These are phyloP conservation scores for Chaetoderma sp. DNA, from an alignment of 2,888 invertebrate species.

Conservation along the genomic window DNA sequence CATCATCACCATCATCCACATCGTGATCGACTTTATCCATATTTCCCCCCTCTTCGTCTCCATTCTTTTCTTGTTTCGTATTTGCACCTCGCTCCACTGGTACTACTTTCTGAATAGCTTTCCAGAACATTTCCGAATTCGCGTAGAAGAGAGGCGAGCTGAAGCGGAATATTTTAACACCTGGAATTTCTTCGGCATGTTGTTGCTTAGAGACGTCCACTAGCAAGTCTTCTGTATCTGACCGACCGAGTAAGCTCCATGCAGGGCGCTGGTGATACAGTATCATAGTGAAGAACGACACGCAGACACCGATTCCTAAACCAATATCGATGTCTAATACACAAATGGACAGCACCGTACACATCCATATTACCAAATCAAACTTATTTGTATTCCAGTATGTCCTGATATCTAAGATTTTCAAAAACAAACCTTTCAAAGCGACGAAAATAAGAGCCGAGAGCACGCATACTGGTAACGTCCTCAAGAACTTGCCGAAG, in stretches of 20 bases:
- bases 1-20: no score
- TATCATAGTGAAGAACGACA: constrained; percentile 45
- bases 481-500: constrained; percentile 54
- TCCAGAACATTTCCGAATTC: constrained; percentile 36
- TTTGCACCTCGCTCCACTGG: no score
- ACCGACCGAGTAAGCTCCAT: constrained; percentile 29
- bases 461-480: constrained; percentile 61
- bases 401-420: constrained; percentile 77
- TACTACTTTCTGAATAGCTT: constrained; percentile 32
- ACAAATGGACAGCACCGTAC: constrained; percentile 43
- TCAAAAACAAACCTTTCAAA: constrained; percentile 72
- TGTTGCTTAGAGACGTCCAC: background rate
- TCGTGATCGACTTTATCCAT: no score
- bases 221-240: background rate
- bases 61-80: no score
- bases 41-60: no score
- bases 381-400: constrained; percentile 82
- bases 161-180: constrained; percentile 32
- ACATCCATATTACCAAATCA: constrained; percentile 75
- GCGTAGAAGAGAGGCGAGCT: constrained; percentile 34
- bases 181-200: constrained; percentile 22
- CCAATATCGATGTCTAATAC: constrained; percentile 55
- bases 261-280: constrained; percentile 38
- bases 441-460: constrained; percentile 70
- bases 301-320: constrained; percentile 49